Evolutionary conservation across 1,140 invertebrate genomes (phyloP).

Genomic region (Sarcophaga peregrina): DNA sequence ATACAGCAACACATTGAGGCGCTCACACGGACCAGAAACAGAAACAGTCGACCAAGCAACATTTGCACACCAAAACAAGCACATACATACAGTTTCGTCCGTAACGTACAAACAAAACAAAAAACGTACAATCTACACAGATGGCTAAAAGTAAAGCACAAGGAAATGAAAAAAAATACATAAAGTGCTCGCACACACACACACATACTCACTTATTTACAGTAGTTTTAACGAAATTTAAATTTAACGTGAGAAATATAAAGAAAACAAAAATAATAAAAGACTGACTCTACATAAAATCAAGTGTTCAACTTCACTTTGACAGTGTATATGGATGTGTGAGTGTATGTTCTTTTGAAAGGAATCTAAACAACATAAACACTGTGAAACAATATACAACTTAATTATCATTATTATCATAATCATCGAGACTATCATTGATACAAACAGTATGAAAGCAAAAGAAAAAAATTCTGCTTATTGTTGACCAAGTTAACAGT

Average conservation of each 20-base stretch:
- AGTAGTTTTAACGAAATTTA: background rate
- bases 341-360: too few species aligned
- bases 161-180: background rate
- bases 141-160: slow-evolving; percentile 22
- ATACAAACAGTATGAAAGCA: too few species aligned
- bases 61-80: background rate
- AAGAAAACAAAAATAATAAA: background rate
- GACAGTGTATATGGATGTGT: background rate
- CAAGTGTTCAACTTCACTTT: background rate
- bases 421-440: background rate
- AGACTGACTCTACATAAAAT: slow-evolving; percentile 10
- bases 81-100: too few species aligned
- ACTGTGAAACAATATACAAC: background rate
- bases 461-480: too few species aligned
- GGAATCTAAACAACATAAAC: background rate
- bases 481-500: slow-evolving; percentile 8
- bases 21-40: slow-evolving; percentile 26
- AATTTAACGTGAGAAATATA: background rate
- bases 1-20: background rate
- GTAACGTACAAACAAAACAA: too few species aligned
- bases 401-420: background rate
- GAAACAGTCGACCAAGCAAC: slow-evolving; percentile 9
- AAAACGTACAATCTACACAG: background rate
- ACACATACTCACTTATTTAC: slow-evolving; percentile 19
- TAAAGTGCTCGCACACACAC: background rate